Evolutionary conservation across 2,888 invertebrate genomes (phyloP).

Genomic region (Trissonchulus latispiculum): DNA sequence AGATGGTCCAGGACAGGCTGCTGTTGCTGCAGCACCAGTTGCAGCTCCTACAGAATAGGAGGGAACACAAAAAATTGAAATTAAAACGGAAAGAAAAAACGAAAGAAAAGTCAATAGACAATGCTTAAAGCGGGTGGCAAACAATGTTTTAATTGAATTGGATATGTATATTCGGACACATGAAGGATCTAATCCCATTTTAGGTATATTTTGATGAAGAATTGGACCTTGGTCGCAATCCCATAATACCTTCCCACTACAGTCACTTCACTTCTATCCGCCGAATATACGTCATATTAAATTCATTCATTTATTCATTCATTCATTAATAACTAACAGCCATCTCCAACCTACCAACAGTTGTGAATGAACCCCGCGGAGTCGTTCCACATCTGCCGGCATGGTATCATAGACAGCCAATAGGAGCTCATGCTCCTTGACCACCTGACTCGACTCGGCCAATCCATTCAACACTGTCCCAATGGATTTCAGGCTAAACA

Average conservation of each 20-base stretch:
- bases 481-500: slow-evolving; percentile 65
- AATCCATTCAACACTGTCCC: slow-evolving; percentile 76
- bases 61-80: neutral
- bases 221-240: no score
- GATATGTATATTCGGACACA: no score
- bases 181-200: no score
- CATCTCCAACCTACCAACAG: slow-evolving; percentile 34
- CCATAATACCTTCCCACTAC: no score
- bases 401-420: slow-evolving; percentile 75
- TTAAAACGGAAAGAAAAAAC: no score
- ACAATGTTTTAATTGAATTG: no score
- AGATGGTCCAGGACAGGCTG: slow-evolving; percentile 77
- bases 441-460: slow-evolving; percentile 74
- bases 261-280: no score
- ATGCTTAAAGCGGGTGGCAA: no score
- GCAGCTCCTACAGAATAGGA: slow-evolving; percentile 53
- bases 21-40: slow-evolving; percentile 72
- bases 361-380: slow-evolving; percentile 60
- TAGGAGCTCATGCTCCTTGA: slow-evolving; percentile 80
- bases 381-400: slow-evolving; percentile 70
- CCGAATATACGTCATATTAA: no score
- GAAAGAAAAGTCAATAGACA: neutral
- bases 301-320: no score
- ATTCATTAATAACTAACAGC: no score
- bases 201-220: no score